Base-by-base conservation (phyloP, 2,797 vertebrate species). In the Leptatherina wallacei region DNA sequence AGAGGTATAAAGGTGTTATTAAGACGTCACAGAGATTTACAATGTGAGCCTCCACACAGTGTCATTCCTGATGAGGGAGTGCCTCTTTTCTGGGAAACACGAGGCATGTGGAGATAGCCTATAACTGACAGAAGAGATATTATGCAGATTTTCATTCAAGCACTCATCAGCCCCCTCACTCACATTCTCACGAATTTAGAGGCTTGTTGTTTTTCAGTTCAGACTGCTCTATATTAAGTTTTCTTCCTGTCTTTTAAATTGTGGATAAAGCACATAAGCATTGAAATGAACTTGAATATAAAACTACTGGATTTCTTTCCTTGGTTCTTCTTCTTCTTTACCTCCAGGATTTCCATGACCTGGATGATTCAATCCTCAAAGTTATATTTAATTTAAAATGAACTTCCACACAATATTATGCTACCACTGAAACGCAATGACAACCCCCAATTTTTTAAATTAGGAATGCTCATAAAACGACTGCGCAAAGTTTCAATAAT, bases 21-120 rank as follows among this genome's bases (percentile, higher is more conserved):
- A 94, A 88, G 81, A 86, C 24, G 85, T 92, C 89, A 91, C 72
- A 16, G 71, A 83, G 85, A 92, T 91, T 93, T 94, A 90, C 84
- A 84, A 81, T 77, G 84, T 61, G 81, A 86, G 86, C 77, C 60
- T 78, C 65, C 67, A 77, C 32, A 60, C 68, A 14, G 67, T 81
- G 85, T 88, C 88, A 92, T 93, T 93, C 90, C 91, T 89, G 86
- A 71, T 49, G 66, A 92, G 90, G 92, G 93, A 90, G 92, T 90
- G 92, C 85, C 90, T 76, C n/a, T 27, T 47, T 55, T 71, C 70
- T 82, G 73, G 57, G 69, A 78, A 71, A 72, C 16, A 57, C 35
- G 33, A 63, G 52, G 68, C 65, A 62, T 54, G 80, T 18, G 65
- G 49, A 65, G 52, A 27, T 27, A 27, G 24, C 24, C 24, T 58